Evolutionary conservation across 2,113 vertebrate genomes (phyloP).

Genomic region (Calyptommatus sinebrachiatus): DNA sequence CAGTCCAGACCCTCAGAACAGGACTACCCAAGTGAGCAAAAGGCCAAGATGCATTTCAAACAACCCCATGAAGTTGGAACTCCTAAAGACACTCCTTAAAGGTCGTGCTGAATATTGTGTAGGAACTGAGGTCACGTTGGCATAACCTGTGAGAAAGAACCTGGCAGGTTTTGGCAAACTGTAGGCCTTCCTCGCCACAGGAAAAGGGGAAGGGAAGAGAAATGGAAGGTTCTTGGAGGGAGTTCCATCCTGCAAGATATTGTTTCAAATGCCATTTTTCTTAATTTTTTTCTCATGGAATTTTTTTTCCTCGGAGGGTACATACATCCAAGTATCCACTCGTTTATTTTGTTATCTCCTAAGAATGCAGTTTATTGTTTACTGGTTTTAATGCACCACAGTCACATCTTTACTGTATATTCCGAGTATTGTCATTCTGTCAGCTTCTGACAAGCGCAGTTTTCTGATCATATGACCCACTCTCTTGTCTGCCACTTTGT

Average conservation of each 20-base stretch:
- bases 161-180: not conserved
- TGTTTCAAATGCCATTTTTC: too few relatives aligned
- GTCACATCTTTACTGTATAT: too few relatives aligned
- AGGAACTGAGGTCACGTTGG: not conserved
- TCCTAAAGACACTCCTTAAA: not conserved
- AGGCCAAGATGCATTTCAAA: constrained; percentile 13
- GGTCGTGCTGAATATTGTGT: not conserved
- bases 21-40: constrained; percentile 9
- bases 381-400: too few relatives aligned
- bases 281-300: too few relatives aligned
- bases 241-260: not conserved
- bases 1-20: not conserved
- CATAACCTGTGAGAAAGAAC: not conserved
- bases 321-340: too few relatives aligned
- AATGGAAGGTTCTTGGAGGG: not conserved
- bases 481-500: too few relatives aligned
- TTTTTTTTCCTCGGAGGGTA: too few relatives aligned
- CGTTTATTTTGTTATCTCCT: too few relatives aligned
- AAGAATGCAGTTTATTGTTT: too few relatives aligned
- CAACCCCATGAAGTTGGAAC: not conserved
- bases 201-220: not conserved
- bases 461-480: too few relatives aligned
- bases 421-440: too few relatives aligned
- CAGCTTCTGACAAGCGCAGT: too few relatives aligned
- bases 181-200: not conserved